Evolutionary conservation across 2,888 invertebrate genomes (phyloP).

Genomic region (Coelogynopora nodosa): DNA sequence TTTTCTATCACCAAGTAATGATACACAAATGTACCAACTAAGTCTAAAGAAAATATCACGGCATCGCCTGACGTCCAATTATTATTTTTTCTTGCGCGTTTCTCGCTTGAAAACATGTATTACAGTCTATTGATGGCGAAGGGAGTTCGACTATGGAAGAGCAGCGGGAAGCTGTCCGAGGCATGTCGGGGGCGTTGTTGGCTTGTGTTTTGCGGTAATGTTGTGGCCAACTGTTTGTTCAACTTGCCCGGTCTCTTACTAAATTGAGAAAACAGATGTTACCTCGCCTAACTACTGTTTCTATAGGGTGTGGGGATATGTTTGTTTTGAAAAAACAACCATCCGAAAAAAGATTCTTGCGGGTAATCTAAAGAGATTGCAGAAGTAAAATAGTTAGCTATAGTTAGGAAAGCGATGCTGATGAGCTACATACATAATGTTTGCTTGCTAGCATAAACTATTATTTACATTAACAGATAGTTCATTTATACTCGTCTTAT

Average conservation of each 20-base stretch:
- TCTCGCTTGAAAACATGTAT: not conserved
- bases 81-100: conserved; percentile 25
- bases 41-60: conserved; percentile 31
- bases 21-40: conserved; percentile 24
- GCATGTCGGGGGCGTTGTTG: conserved; percentile 13
- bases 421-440: conserved; percentile 10
- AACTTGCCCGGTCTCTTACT: conserved; percentile 23
- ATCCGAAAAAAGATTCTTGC: not conserved
- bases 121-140: not conserved
- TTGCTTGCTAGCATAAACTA: conserved; percentile 6
- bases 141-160: not conserved
- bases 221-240: conserved; percentile 31
- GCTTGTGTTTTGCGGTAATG: conserved; percentile 19
- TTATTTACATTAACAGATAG: not conserved
- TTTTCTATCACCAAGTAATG: conserved; percentile 7
- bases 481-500: not conserved
- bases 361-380: conserved; percentile 13
- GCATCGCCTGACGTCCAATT: conserved; percentile 23
- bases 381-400: not conserved
- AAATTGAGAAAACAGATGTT: conserved; percentile 31
- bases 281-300: conserved; percentile 12
- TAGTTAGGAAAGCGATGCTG: not conserved
- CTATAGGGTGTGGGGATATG: not conserved
- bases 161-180: conserved; percentile 26
- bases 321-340: conserved; percentile 31